Base-by-base conservation (phyloP, 1,140 invertebrate species). In the Sarcophaga peregrina region DNA sequence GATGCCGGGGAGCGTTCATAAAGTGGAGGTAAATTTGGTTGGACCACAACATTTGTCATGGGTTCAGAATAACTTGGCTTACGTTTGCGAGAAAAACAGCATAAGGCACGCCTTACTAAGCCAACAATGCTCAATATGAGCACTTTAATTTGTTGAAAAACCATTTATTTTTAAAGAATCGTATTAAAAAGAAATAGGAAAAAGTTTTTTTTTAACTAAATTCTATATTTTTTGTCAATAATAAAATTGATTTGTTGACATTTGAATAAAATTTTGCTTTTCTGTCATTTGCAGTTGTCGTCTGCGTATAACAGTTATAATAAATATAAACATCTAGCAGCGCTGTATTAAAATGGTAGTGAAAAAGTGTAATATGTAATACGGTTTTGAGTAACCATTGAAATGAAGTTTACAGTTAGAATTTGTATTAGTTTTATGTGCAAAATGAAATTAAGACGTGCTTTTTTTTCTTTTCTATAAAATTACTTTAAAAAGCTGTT, bases 101-200 rank as follows among this genome's bases (percentile, higher is more conserved):
- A 90, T 54, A 90, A 76, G 20, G 89, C 88, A 13, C 90, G 86
- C 50, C 87, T 85, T 78, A 88, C 88, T 25, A 89, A 82, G 62
- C 87, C 86, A 5, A 90, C 82, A 37, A 90, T 85, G 83, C 85
- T 85, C 68, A 90, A 83, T 47, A 90, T 78, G 48, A 90, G 80
- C 82, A 89, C 82, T 83, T 90, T 90, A 0, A 90, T 85, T 86
- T 89, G 88, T 84, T 89, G 88, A 73, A 88, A 74, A 83, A 89
- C 84, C 86, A 86, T 87, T 83, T 15, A 54, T 8, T n/a, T 48
- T n/a, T 76, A 11, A 6, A 47, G 0, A 17, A 76, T 3, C 20
- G 15, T n/a, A 17, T 76, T n/a, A 45, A 76, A 46, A 37, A 37
- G 25, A 4, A 37, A 47, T 9, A 9, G 0, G 5, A 8, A 76